Evolutionary conservation across 2,888 invertebrate genomes (phyloP), one percentile per base, ranked within the genome.

Genomic region (Dryococelus australis): DNA sequence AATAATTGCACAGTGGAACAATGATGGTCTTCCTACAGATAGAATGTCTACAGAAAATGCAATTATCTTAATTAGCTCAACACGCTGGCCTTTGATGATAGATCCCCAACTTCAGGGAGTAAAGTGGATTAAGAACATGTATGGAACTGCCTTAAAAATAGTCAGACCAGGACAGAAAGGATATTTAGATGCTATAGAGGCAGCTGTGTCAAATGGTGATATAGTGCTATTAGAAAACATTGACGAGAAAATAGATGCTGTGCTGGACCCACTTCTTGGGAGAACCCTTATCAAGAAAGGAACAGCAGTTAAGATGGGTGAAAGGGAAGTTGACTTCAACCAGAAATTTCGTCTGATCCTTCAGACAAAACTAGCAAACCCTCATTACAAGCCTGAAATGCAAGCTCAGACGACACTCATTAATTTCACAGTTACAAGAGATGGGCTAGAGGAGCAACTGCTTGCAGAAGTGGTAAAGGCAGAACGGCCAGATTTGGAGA

Each of bases 351-450:
- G 96, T 16, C 93, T 99, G 8, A 95, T 99, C 89, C 92, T 99
- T 0, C 98, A 99, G 92, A 98, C 98, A 0, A 99, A 99, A 92
- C 93, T 99, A 88, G 98, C 97, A 0, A 99, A 99, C 93, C 98
- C 98, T 0, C 98, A 98, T 93, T 99, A 98, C 92, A 98, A 98
- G 91, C 98, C 98, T 0, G 98, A 99, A 93, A 97, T 98, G 95
- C 98, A 99, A 53, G 98, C 98, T 0, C 98, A 99, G 93, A 97
- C 98, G 12, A 98, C 98, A 0, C 94, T 99, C 26, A 98, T 99
- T 89, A 98, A 99, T 93, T 99, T 99, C 91, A 98, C 98, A 1
- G 98, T 99, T 3, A 99, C 98, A 0, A 95, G 95, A 91, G 98
- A 98, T 92, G 98, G 98, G 53, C 93, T 99, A 26, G 99, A 99